phyloP scores from a whole-genome alignment of 2,113 vertebrate genomes.

The Ceuthmochares aereus region DNA sequence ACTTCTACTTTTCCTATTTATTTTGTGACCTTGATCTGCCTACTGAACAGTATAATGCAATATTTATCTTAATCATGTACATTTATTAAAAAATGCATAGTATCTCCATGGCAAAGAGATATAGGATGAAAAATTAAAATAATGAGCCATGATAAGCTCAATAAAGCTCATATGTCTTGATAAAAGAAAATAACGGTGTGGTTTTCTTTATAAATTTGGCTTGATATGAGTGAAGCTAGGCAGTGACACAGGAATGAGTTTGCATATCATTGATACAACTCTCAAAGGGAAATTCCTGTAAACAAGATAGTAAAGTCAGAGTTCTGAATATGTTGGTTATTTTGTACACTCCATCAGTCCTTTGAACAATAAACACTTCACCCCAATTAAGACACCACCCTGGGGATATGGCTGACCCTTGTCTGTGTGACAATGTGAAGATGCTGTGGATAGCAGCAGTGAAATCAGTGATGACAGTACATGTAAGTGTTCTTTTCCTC shows the following conservation, averaged over 20 bases:
- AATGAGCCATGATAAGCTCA: not conserved
- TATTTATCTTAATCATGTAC: not conserved
- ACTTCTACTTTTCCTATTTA: not conserved
- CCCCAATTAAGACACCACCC: not conserved
- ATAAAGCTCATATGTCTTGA: not conserved
- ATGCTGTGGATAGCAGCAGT: not conserved
- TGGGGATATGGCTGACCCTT: not conserved
- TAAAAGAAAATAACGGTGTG: not conserved
- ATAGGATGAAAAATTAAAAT: not conserved
- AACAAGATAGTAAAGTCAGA: not conserved
- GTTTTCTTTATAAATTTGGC: not conserved
- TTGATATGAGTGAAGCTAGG: not conserved
- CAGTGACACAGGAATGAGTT: not conserved
- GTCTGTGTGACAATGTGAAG: not conserved
- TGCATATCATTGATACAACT: not conserved
- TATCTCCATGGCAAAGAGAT: not conserved
- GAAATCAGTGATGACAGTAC: not conserved
- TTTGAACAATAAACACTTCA: not conserved
- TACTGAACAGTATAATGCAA: not conserved
- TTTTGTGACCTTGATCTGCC: not conserved
- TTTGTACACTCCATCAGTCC: not conserved
- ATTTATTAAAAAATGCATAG: not conserved
- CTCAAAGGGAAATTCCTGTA: conserved; percentile 1
- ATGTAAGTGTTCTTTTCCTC: not conserved
- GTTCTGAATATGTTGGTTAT: not conserved